A percentile compares a stretch with the other conserved stretches of the same genome.
phyloP scores from a whole-genome alignment of 2,888 invertebrate species.

The Acrobasis consociella region DNA sequence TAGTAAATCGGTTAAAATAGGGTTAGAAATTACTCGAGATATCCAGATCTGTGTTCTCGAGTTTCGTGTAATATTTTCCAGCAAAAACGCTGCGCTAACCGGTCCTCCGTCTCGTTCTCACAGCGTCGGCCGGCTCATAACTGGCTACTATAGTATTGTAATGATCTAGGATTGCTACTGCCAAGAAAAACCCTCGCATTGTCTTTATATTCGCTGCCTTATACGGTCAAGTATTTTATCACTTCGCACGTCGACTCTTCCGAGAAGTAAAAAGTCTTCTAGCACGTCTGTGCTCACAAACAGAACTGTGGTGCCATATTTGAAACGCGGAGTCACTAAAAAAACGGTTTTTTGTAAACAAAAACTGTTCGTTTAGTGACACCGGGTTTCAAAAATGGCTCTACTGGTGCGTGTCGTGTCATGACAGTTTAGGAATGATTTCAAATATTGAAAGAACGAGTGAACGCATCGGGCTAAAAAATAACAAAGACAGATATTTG shows the following conservation, averaged over 20 bases:
- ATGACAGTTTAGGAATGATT: constrained; percentile 22
- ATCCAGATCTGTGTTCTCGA: constrained; percentile 33
- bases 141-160: constrained; percentile 79
- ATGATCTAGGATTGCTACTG: constrained; percentile 72
- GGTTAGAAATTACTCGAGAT: too few relatives aligned
- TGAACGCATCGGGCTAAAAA: too few relatives aligned
- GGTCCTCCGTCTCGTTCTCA: constrained; percentile 64
- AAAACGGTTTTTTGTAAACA: too few relatives aligned
- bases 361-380: too few relatives aligned
- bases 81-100: constrained; percentile 73
- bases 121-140: constrained; percentile 68
- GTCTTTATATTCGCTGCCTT: constrained; percentile 70
- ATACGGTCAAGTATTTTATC: constrained; percentile 61
- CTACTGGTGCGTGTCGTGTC: constrained; percentile 13
- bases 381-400: too few relatives aligned
- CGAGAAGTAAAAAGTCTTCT: constrained; percentile 48
- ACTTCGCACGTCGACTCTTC: constrained; percentile 63
- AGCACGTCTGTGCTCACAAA: constrained; percentile 40
- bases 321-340: too few relatives aligned
- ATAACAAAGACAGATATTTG: too few relatives aligned
- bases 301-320: constrained; percentile 30
- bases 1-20: too few relatives aligned
- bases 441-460: too few relatives aligned
- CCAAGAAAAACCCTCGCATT: constrained; percentile 72
- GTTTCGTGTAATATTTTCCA: constrained; percentile 54